Base-by-base conservation (phyloP, 2,113 vertebrate genomes). In the Lagenorhynchus albirostris region DNA sequence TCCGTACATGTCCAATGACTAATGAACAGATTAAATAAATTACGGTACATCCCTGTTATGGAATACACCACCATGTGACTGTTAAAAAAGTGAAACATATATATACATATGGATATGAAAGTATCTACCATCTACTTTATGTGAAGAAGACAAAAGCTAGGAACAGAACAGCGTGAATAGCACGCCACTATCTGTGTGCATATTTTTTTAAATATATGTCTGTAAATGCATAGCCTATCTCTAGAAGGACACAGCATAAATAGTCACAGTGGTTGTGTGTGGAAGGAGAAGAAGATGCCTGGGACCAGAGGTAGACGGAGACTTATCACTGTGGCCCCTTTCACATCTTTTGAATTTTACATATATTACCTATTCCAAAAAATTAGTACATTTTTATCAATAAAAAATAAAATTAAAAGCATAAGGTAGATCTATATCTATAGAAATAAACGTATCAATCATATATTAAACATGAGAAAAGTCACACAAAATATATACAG, bases 401-500 rank as follows among this genome's bases (percentile, higher is more conserved):
- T 77, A 71, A 89, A 60, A 47, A 84, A 20, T 44, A 33, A 90
- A 70, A 55, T 60, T 65, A 41, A 90, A 96, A 68, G 50, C 50
- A 23, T 47, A 71, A 74, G 33, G 6, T 79, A 17, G 26, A 83
- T 80, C 23, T 68, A 1, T 60, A 80, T 47, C 77, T 80, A 74
- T 44, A 95, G 41, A 87, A 76, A 93, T 58, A 71, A 81, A 62
- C 6, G 47, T 80, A 68, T 47, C 63, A 74, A 33, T 60, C 9
- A 33, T 53, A 65, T 60, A 55, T 60, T 91, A 71, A 63, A 68
- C 79, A 82, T n/a, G 68, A 91, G 81, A 91, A 84, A 63, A 81
- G 15, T 80, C 60, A 67, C 25, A 71, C 11, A 47, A 58, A 82
- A 55, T 47, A 71, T 41, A 11, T 63, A 76, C 55, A 60, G 1